Conservation (phyloP, 2,888 invertebrate genomes). For the Himalopsyche japonica region DNA sequence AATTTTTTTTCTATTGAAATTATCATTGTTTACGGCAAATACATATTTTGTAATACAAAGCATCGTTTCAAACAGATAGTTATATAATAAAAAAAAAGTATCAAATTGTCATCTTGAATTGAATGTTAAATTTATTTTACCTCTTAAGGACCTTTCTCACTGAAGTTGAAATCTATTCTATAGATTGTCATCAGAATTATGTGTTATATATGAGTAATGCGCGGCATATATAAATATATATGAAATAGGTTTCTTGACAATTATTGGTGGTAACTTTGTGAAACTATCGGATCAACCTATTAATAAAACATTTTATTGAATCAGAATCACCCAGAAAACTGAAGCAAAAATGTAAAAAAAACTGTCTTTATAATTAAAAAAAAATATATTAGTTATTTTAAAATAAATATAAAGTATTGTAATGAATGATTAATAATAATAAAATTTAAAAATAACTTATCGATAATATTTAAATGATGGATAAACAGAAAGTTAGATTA, state of each 20-base stretch:
- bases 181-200: background rate
- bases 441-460: conserved; percentile 37
- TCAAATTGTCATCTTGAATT: background rate
- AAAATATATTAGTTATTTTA: conserved; percentile 34
- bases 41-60: background rate
- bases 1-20: background rate
- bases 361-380: conserved; percentile 33
- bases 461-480: conserved; percentile 38
- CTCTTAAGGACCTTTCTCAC: background rate
- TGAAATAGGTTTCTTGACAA: conserved; percentile 23
- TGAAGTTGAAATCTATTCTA: background rate
- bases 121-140: background rate
- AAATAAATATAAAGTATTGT: conserved; percentile 39
- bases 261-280: conserved; percentile 22
- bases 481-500: conserved; percentile 34
- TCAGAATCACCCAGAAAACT: conserved; percentile 22
- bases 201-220: background rate
- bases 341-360: conserved; percentile 27
- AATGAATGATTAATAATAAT: conserved; percentile 39
- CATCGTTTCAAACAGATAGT: background rate
- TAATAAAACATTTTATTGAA: conserved; percentile 23
- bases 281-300: conserved; percentile 32
- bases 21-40: background rate
- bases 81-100: background rate
- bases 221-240: background rate